Evolutionary conservation across 2,113 vertebrate genomes (phyloP).

Genomic region (Murina feae): DNA sequence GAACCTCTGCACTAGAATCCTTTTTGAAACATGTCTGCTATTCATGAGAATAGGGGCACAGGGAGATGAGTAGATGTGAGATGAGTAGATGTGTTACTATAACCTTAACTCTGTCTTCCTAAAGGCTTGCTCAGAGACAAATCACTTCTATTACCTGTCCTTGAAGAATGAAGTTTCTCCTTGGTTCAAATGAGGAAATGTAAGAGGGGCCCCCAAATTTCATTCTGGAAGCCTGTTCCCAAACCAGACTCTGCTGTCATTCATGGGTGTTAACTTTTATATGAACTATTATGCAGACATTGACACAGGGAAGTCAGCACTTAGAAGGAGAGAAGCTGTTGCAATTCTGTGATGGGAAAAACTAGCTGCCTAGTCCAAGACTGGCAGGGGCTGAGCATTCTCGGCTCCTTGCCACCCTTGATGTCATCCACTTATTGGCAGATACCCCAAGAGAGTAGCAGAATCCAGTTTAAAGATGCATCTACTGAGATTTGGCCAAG

Average conservation of each 20-base stretch:
- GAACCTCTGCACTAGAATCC: not conserved
- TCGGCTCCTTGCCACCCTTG: not conserved
- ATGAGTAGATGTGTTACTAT: conserved; percentile 47
- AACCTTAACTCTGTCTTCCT: conserved; percentile 46
- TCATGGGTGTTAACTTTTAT: not conserved
- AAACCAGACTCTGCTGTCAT: not conserved
- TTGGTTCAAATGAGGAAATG: conserved; percentile 49
- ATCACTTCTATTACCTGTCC: conserved; percentile 62
- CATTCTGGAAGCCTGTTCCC: not conserved
- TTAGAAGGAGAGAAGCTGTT: not conserved
- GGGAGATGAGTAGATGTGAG: conserved; percentile 9
- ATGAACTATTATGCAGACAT: not conserved
- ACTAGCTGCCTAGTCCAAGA: conserved; percentile 10
- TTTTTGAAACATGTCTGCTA: conserved; percentile 8
- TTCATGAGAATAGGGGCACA: not conserved
- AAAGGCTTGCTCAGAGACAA: conserved; percentile 56
- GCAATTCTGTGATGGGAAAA: not conserved
- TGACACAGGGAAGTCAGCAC: not conserved
- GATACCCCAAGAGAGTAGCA: not conserved
- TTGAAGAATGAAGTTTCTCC: conserved; percentile 43
- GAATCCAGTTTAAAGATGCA: not conserved
- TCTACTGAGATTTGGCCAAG: not conserved
- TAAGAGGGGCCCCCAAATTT: conserved; percentile 9
- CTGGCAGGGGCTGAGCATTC: conserved; percentile 30
- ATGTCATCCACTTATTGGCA: conserved; percentile 12